These are phyloP conservation scores for Hydrozoanthus gracilis DNA, from an alignment of 92 coral and sea anemone species.

Conservation along the genomic window DNA sequence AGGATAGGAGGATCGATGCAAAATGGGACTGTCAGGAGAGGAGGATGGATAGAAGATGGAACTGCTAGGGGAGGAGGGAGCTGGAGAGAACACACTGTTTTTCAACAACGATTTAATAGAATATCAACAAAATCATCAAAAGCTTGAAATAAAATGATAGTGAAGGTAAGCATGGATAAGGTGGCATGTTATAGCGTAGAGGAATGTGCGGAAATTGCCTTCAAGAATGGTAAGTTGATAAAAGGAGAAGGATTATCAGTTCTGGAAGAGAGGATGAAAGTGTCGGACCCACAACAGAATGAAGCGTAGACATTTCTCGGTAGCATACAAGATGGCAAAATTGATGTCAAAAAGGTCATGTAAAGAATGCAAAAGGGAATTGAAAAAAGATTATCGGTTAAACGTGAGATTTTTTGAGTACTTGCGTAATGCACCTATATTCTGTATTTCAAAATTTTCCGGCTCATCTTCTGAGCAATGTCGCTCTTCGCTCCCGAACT, in stretches of 20 bases:
- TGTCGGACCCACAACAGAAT: background rate
- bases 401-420: too few species aligned
- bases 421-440: too few species aligned
- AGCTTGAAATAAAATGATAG: too few species aligned
- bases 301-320: background rate
- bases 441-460: too few species aligned
- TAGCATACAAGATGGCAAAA: background rate
- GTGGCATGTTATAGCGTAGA: too few species aligned
- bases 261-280: conserved; percentile 7
- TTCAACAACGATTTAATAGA: background rate
- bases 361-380: background rate
- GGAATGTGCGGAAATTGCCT: background rate
- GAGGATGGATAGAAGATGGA: background rate
- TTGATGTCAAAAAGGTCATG: background rate
- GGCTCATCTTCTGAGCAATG: too few species aligned
- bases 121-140: background rate
- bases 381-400: too few species aligned
- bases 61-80: background rate
- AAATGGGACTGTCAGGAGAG: background rate
- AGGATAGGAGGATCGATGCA: background rate
- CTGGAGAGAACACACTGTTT: background rate
- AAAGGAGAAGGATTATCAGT: background rate
- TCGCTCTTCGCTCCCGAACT: too few species aligned
- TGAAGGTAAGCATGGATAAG: too few species aligned
- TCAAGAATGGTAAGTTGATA: background rate